Conservation (phyloP, 1,140 invertebrate genomes). For the Rhizoglyphus robini region DNA sequence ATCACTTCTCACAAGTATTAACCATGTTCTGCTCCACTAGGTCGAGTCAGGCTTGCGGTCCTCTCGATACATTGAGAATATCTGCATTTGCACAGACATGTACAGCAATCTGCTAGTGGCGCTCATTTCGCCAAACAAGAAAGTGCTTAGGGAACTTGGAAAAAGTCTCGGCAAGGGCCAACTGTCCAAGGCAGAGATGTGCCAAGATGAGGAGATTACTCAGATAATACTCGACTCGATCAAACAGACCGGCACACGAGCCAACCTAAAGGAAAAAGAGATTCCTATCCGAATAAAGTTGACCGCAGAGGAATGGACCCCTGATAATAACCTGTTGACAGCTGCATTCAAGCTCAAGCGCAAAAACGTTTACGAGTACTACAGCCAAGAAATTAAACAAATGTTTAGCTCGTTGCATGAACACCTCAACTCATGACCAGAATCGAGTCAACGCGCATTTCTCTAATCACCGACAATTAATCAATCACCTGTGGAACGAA, state of each 20-base stretch:
- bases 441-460: not conserved
- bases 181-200: conserved; percentile 54
- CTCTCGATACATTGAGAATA: conserved; percentile 81
- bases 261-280: conserved; percentile 29
- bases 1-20: not conserved
- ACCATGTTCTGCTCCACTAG: not conserved
- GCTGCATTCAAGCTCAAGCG: conserved; percentile 35
- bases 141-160: conserved; percentile 49
- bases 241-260: conserved; percentile 62
- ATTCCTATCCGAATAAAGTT: conserved; percentile 34
- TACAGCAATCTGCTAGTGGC: conserved; percentile 72
- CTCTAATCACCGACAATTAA: not conserved
- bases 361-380: conserved; percentile 18
- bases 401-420: conserved; percentile 4
- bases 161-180: conserved; percentile 44
- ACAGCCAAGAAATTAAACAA: conserved; percentile 4
- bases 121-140: conserved; percentile 68
- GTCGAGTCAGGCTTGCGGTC: conserved; percentile 73
- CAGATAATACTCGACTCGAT: conserved; percentile 50
- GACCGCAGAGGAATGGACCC: conserved; percentile 35
- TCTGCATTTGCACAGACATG: conserved; percentile 81
- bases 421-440: not conserved
- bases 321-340: conserved; percentile 39
- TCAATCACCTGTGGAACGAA: not conserved
- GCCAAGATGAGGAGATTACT: conserved; percentile 46